Conservation (phyloP, 2,888 invertebrate species). For the Tanytarsus gracilentus region DNA sequence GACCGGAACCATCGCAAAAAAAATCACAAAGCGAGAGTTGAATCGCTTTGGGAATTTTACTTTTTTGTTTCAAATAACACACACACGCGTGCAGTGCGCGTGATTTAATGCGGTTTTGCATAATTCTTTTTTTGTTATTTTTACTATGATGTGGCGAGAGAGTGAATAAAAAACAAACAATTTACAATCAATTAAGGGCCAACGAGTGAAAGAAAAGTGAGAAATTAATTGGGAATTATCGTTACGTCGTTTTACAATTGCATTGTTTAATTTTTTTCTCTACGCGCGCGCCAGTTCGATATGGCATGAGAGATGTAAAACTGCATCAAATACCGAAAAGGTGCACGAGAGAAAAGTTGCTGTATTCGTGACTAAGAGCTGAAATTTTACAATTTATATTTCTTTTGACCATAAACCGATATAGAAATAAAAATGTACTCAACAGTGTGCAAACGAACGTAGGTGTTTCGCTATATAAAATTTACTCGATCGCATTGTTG, state of each 20-base stretch:
- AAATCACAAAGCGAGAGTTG: not conserved
- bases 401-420: not conserved
- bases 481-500: not conserved
- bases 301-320: not conserved
- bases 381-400: not conserved
- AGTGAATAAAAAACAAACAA: not conserved
- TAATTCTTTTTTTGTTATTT: not conserved
- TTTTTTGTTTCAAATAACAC: not conserved
- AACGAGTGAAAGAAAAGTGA: not conserved
- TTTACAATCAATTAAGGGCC: conserved; percentile 1
- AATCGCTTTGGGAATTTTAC: too few species aligned
- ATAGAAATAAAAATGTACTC: not conserved
- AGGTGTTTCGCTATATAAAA: not conserved
- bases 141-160: not conserved
- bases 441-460: too few species aligned
- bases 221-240: conserved; percentile 6
- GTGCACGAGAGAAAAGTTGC: conserved; percentile 7
- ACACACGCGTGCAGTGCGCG: not conserved
- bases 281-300: not conserved
- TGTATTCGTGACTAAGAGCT: not conserved
- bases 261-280: not conserved
- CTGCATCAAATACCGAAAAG: not conserved
- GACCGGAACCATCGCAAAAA: conserved; percentile 22
- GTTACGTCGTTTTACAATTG: not conserved
- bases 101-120: conserved; percentile 2